Evolutionary conservation across 2,113 vertebrate genomes (phyloP).

Genomic region (Halichoerus grypus): DNA sequence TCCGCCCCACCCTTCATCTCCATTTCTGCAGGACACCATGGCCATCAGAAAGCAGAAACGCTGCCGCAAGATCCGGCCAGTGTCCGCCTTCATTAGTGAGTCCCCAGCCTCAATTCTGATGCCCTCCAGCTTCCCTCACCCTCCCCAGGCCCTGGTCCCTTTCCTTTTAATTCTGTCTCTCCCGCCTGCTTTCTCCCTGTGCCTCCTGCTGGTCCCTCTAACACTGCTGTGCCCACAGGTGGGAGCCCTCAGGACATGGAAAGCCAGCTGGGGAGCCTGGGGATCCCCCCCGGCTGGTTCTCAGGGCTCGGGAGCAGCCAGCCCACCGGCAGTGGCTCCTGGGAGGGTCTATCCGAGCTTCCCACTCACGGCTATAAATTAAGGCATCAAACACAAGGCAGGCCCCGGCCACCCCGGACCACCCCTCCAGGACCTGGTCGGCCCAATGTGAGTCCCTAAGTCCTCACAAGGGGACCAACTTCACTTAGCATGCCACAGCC

Average conservation of each 20-base stretch:
- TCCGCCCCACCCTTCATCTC: not conserved
- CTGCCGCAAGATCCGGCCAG: slow-evolving; percentile 93
- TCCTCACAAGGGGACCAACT: not conserved
- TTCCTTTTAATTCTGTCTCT: not conserved
- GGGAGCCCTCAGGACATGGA: slow-evolving; percentile 85
- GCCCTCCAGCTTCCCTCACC: not conserved
- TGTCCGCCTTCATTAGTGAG: slow-evolving; percentile 95
- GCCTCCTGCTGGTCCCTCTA: slow-evolving; percentile 39
- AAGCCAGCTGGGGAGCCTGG: slow-evolving; percentile 78
- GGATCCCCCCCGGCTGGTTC: slow-evolving; percentile 88
- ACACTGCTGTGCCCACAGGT: slow-evolving; percentile 72
- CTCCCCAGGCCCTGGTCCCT: not conserved
- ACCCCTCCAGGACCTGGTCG: slow-evolving; percentile 88
- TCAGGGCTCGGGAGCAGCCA: slow-evolving; percentile 87
- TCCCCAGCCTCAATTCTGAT: not conserved
- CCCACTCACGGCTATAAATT: slow-evolving; percentile 94
- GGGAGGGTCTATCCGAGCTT: slow-evolving; percentile 93
- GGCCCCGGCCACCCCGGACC: slow-evolving; percentile 92
- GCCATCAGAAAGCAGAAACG: slow-evolving; percentile 94
- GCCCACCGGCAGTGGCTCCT: slow-evolving; percentile 90
- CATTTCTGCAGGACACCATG: slow-evolving; percentile 91
- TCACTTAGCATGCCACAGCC: not conserved
- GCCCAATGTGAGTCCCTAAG: slow-evolving; percentile 77
- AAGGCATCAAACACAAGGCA: slow-evolving; percentile 92
- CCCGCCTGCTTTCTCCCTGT: not conserved